Base-by-base conservation (phyloP, 2,888 invertebrate species). In the Pseudococcus viburni region DNA sequence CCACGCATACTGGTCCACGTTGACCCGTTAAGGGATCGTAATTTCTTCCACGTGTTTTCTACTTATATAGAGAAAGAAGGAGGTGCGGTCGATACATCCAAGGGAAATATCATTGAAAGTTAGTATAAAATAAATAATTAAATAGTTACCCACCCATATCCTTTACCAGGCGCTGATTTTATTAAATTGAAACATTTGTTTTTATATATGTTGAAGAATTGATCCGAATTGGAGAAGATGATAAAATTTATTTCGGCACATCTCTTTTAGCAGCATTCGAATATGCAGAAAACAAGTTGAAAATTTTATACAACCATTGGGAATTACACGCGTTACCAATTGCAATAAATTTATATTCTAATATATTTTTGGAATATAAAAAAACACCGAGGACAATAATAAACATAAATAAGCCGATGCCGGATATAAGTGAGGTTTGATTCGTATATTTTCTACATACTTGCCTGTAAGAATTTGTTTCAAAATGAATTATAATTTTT, bases 301-400 rank as follows among this genome's bases (percentile, higher is more conserved):
- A 92, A 88, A 92, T 91, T 0, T 90, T 93, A 9, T 94, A 92
- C 91, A 93, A 94, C 0, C 93, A 93, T 1, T 91, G 92, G n/a
- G 91, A 93, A 0, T 91, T 92, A 0, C 94, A 94, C 91, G 92
- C 93, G 83, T 92, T 93, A 12, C 94, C 94, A 0, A 91, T 93
- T 3, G 93, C 93, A 0, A 90, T 94, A 22, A 93, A 93, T 91
- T 89, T 93, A 88, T 90, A 94, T 5, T 91, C 92, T 42, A 94
- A 94, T 64, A 17, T 39, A n/a, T 12, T 55, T 8, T 3, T 85
- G 3, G 17, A 59, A 59, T 39, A 7, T 17, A 33, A 33, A 33
- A 73, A 55, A 1, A 15, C n/a, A 33, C 17, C 17, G 17, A 33
- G 59, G 26, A 42, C 12, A 33, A 85, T 85, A 26, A 42, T 33